Percentiles rank a stretch among this genome's conserved stretches.
phyloP scores from a whole-genome alignment of 2,888 invertebrate species.

The Archaeoteleia sp. region DNA sequence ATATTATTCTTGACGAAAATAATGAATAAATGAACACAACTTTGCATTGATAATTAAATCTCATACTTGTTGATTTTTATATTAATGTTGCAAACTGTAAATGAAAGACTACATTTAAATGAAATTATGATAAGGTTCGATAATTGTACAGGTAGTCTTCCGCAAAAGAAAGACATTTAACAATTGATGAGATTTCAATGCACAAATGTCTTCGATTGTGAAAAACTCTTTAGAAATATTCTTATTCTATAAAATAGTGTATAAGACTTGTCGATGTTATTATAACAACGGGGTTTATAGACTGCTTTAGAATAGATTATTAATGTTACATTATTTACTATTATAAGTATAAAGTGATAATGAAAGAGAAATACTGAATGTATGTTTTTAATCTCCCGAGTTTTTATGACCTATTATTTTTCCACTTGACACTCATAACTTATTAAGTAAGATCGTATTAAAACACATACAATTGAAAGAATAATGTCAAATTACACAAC shows the following conservation, averaged over 20 bases:
- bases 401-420: conserved; percentile 15
- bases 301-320: conserved; percentile 64
- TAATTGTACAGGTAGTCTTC: too few relatives aligned
- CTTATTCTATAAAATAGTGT: conserved; percentile 18
- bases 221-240: conserved; percentile 6
- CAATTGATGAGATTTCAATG: conserved; percentile 10
- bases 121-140: too few relatives aligned
- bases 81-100: too few relatives aligned
- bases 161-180: background rate
- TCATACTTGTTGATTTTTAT: too few relatives aligned
- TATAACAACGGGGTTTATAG: conserved; percentile 65
- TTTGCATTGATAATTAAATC: too few relatives aligned
- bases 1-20: too few relatives aligned
- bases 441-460: conserved; percentile 31
- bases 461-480: conserved; percentile 15
- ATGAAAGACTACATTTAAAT: too few relatives aligned
- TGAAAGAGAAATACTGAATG: conserved; percentile 16
- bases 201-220: conserved; percentile 15
- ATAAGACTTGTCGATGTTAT: conserved; percentile 49
- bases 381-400: conserved; percentile 17
- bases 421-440: conserved; percentile 1
- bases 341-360: conserved; percentile 26
- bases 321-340: conserved; percentile 57
- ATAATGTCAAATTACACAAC: too few relatives aligned
- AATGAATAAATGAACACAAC: too few relatives aligned